A percentile compares a stretch with the other conserved stretches of the same genome.
phyloP scores from a whole-genome alignment of 2,888 invertebrate species.

The Chrysomela aeneicollis region DNA sequence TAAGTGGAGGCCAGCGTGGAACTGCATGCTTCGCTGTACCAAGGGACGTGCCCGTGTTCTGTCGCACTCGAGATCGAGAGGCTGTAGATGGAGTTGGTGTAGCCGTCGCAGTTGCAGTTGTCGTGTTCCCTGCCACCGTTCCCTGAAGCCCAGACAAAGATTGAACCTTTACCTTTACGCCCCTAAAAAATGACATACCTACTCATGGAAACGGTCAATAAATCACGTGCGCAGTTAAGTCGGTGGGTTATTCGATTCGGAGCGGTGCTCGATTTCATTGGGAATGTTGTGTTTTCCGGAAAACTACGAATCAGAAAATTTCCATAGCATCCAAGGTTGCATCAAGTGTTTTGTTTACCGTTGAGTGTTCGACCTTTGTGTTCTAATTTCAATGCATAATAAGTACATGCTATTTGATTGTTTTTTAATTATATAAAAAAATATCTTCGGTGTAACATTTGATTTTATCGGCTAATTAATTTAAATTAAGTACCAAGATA shows the following conservation, averaged over 20 bases:
- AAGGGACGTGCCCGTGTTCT: conserved; percentile 89
- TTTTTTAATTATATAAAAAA: not conserved
- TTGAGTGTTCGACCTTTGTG: no score
- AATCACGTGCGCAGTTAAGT: no score
- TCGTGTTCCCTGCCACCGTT: conserved; percentile 96
- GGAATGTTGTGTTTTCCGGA: conserved; percentile 17
- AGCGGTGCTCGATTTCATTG: no score
- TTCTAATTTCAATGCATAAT: no score
- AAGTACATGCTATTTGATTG: no score
- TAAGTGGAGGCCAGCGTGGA: conserved; percentile 98
- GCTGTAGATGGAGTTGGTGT: conserved; percentile 99
- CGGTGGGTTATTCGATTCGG: no score
- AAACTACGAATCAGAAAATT: conserved; percentile 13
- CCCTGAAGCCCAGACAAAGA: conserved; percentile 99
- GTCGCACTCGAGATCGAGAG: conserved; percentile 95
- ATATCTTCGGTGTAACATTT: no score
- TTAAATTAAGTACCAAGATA: no score
- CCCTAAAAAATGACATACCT: conserved; percentile 71
- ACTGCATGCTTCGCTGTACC: conserved; percentile 99
- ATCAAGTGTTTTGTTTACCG: no score
- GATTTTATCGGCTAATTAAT: no score
- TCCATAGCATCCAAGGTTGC: not conserved
- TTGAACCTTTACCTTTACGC: conserved; percentile 92
- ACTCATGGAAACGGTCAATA: no score
- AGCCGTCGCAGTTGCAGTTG: conserved; percentile 99